phyloP scores from a whole-genome alignment of 2,797 vertebrate genomes.

The Sebastes steindachneri region DNA sequence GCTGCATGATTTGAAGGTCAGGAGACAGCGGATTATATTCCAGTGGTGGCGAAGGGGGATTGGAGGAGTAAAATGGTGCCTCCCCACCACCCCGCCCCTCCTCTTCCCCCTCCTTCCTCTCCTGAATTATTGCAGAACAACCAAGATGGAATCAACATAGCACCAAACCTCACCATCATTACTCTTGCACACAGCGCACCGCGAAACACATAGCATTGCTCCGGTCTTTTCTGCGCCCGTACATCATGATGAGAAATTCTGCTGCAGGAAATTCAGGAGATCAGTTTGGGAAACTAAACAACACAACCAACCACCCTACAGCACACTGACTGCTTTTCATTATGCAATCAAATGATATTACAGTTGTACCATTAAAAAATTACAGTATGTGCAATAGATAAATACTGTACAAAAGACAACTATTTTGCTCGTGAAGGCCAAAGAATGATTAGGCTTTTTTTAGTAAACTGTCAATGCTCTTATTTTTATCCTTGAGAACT shows the following conservation, averaged over 20 bases:
- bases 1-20: conserved; percentile 88
- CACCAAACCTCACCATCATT: conserved; percentile 73
- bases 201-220: conserved; percentile 49
- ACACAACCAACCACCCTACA: conserved; percentile 11
- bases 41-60: conserved; percentile 77
- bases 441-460: conserved; percentile 7
- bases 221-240: conserved; percentile 35
- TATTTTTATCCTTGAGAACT: conserved; percentile 34
- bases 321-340: background rate
- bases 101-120: conserved; percentile 22
- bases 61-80: conserved; percentile 79
- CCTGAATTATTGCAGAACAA: conserved; percentile 80
- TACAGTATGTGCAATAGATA: background rate
- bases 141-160: conserved; percentile 82
- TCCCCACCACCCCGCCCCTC: conserved; percentile 55
- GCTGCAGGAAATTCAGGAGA: conserved; percentile 41
- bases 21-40: conserved; percentile 88
- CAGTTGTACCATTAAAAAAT: conserved; percentile 6
- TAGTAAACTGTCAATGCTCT: conserved; percentile 18
- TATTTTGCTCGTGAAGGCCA: conserved; percentile 16
- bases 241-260: conserved; percentile 64
- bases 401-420: background rate
- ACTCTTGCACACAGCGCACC: conserved; percentile 70
- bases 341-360: conserved; percentile 15
- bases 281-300: conserved; percentile 42